Base-by-base conservation (phyloP, 1,140 invertebrate species). In the Leguminivora glycinivorella region DNA sequence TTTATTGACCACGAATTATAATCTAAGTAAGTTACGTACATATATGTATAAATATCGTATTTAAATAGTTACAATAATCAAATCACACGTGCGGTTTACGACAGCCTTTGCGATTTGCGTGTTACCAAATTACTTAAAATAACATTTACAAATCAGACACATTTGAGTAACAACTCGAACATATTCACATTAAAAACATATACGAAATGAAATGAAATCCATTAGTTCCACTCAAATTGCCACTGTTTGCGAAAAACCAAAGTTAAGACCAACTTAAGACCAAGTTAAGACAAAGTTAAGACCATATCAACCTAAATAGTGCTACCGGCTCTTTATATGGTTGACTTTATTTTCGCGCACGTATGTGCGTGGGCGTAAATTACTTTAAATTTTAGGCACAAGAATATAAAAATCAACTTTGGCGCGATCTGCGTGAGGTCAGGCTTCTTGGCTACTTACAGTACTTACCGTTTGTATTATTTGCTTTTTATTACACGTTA, bases 361-460 rank as follows among this genome's bases (percentile, higher is more conserved):
- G 24, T 56, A 22, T 24, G 24, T 7, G 29, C 56, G 56, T 60
- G 56, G 56, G 56, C 1, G 22, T 26, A 6, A 43, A 43, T n/a
- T 43, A 43, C 40, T 43, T 43, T 43, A 26, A 60, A 60, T 10
- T 26, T 60, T 60, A 26, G 24, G 25, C 56, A 60, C 12, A 26
- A 60, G 56, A 60, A n/a, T 25, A 60, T 43, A 43, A 43, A 43
- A 43, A 43, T n/a, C n/a, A 43, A 17, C 14, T 43, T 43, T 43
- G 40, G 40, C 6, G 40, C 6, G 40, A 43, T n/a, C 40, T 43
- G 40, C 40, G 40, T 17, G 40, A 43, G 40, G 40, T 43, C 34
- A 14, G 40, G 40, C n/a, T 43, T 17, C 40, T 43, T 43, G 14
- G 40, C 40, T 43, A 17, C 40, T 43, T 43, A 43, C 40, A 14